Percentiles rank a stretch among this genome's conserved stretches.
These are phyloP conservation scores for Lordiphosa collinella DNA, from an alignment of 1,140 invertebrate genomes.

Conservation along the genomic window DNA sequence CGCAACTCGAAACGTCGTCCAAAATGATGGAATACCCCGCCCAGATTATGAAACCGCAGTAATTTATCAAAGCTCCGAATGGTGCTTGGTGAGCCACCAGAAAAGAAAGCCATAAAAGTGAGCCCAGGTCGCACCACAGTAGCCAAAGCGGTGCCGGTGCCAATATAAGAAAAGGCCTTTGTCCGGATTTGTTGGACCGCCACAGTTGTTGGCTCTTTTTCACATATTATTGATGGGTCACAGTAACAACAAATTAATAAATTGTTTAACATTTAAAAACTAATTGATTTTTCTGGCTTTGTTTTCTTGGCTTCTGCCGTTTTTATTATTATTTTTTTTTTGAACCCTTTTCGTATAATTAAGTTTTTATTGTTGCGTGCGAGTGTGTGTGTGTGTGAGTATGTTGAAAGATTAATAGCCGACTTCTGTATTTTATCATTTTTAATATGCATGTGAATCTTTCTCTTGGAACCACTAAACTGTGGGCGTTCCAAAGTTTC, in stretches of 20 bases:
- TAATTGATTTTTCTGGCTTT: constrained; percentile 69
- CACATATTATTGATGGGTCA: constrained; percentile 31
- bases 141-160: constrained; percentile 57
- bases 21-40: constrained; percentile 62
- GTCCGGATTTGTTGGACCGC: constrained; percentile 32
- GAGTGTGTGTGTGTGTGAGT: constrained; percentile 28
- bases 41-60: constrained; percentile 57
- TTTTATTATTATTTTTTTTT: constrained; percentile 29
- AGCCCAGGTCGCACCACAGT: constrained; percentile 31
- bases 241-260: constrained; percentile 74
- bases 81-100: constrained; percentile 6
- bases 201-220: constrained; percentile 20
- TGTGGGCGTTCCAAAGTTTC: constrained; percentile 53
- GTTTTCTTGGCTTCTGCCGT: constrained; percentile 30
- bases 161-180: constrained; percentile 35
- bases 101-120: constrained; percentile 58
- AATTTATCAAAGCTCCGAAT: constrained; percentile 62
- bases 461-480: constrained; percentile 53
- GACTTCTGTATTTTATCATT: constrained; percentile 72
- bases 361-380: constrained; percentile 71
- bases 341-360: constrained; percentile 52
- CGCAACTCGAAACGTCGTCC: constrained; percentile 48
- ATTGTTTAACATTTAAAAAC: constrained; percentile 78
- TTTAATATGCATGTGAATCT: constrained; percentile 64
- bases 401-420: constrained; percentile 72